These are phyloP conservation scores for pig (Sus scrofa) DNA, from an alignment of 2,113 vertebrate genomes.

Conservation along the genomic window DNA sequence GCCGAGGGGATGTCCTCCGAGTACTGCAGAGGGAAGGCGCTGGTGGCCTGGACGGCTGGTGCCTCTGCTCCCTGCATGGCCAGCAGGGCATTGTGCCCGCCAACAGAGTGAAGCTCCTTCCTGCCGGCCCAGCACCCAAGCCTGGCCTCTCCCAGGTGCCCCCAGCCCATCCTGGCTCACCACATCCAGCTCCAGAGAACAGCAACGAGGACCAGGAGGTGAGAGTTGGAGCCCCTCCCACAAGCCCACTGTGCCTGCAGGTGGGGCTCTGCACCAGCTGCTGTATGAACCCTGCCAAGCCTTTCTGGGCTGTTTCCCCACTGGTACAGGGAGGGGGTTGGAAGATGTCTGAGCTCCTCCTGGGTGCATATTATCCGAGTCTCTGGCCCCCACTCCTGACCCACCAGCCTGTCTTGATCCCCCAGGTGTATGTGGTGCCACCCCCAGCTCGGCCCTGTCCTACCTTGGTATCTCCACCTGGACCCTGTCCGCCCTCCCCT, in stretches of 20 bases:
- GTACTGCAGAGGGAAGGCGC: conserved; percentile 91
- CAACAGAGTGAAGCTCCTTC: conserved; percentile 93
- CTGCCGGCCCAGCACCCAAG: conserved; percentile 86
- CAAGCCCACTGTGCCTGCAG: neutral
- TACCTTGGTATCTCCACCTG: conserved; percentile 35
- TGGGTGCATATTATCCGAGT: neutral
- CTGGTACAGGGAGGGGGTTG: neutral
- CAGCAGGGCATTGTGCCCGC: conserved; percentile 95
- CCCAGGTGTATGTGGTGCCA: conserved; percentile 90
- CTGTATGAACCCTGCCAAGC: neutral
- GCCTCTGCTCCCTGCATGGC: conserved; percentile 94
- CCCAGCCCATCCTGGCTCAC: conserved; percentile 79
- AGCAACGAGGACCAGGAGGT: conserved; percentile 78
- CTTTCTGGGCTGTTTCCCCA: neutral
- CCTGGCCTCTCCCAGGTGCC: conserved; percentile 88
- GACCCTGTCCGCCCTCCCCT: conserved; percentile 54
- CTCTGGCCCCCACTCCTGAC: neutral
- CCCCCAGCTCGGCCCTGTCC: conserved; percentile 83
- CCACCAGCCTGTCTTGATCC: neutral
- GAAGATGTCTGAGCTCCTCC: neutral
- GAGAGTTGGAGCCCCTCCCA: conserved; percentile 37
- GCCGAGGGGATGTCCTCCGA: conserved; percentile 95
- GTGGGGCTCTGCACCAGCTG: neutral
- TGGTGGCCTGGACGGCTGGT: conserved; percentile 92
- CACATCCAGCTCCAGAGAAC: conserved; percentile 58